Percentiles rank a stretch among this genome's conserved stretches.
Conservation (phyloP, 2,888 invertebrate genomes). For the Azorinus chamasolen region DNA sequence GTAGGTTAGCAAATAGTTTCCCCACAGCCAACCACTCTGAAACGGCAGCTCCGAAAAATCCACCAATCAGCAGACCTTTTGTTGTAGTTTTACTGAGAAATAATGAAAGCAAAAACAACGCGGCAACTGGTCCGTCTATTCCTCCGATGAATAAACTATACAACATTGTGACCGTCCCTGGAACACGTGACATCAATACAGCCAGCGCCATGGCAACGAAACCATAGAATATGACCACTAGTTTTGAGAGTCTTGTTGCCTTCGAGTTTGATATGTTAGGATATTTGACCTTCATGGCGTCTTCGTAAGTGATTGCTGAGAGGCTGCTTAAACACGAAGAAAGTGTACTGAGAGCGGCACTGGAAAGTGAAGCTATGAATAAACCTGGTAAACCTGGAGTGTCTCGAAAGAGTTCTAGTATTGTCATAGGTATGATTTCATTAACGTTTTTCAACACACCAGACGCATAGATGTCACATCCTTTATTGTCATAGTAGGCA, state of each 20-base stretch:
- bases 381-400: constrained; percentile 45
- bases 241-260: constrained; percentile 15
- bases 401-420: constrained; percentile 34
- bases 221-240: constrained; percentile 23
- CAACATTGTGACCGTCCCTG: constrained; percentile 20
- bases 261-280: constrained; percentile 13
- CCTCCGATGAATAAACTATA: constrained; percentile 24
- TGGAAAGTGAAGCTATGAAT: constrained; percentile 46
- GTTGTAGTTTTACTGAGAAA: constrained; percentile 23
- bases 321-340: constrained; percentile 44
- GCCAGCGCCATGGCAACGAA: constrained; percentile 22
- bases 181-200: constrained; percentile 28
- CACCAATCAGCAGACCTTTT: constrained; percentile 40
- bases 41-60: constrained; percentile 20
- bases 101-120: constrained; percentile 31
- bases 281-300: constrained; percentile 17
- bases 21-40: constrained; percentile 35
- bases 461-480: constrained; percentile 36
- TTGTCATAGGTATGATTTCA: constrained; percentile 30
- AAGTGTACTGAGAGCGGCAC: constrained; percentile 50
- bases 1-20: constrained; percentile 12
- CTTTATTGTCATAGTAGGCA: constrained; percentile 33
- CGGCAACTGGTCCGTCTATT: constrained; percentile 34
- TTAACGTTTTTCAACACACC: constrained; percentile 36
- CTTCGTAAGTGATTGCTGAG: constrained; percentile 28